These are phyloP conservation scores for Hirundo rustica DNA, from an alignment of 2,797 vertebrate genomes.

Conservation along the genomic window DNA sequence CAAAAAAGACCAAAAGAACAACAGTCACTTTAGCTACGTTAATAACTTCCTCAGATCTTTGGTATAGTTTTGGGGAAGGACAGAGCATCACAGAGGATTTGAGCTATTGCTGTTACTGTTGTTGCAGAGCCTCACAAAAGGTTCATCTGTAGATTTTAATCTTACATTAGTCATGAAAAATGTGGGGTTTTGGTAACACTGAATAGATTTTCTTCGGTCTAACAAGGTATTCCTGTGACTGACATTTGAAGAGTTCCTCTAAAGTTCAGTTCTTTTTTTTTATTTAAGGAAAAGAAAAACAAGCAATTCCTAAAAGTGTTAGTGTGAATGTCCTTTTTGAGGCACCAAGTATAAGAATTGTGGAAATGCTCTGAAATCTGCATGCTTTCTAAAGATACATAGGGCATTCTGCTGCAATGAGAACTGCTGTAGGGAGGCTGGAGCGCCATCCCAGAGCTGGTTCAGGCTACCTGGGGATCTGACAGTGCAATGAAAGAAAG, in stretches of 20 bases:
- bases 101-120: not conserved
- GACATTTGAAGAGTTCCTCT: not conserved
- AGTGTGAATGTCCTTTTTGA: not conserved
- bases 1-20: not conserved
- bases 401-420: not conserved
- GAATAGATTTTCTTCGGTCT: not conserved
- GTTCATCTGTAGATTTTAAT: not conserved
- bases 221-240: not conserved
- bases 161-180: not conserved
- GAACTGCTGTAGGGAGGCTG: not conserved
- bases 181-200: not conserved
- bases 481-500: not conserved
- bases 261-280: not conserved
- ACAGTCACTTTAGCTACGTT: not conserved
- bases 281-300: not conserved
- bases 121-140: not conserved
- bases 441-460: not conserved
- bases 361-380: not conserved
- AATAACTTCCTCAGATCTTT: not conserved
- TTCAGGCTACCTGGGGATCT: not conserved
- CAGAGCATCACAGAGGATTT: not conserved
- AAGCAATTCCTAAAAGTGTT: not conserved
- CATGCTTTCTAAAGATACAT: not conserved
- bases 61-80: not conserved
- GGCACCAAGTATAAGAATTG: not conserved